phyloP scores from a whole-genome alignment of 2,888 invertebrate species.

The Leptinotarsa juncta region DNA sequence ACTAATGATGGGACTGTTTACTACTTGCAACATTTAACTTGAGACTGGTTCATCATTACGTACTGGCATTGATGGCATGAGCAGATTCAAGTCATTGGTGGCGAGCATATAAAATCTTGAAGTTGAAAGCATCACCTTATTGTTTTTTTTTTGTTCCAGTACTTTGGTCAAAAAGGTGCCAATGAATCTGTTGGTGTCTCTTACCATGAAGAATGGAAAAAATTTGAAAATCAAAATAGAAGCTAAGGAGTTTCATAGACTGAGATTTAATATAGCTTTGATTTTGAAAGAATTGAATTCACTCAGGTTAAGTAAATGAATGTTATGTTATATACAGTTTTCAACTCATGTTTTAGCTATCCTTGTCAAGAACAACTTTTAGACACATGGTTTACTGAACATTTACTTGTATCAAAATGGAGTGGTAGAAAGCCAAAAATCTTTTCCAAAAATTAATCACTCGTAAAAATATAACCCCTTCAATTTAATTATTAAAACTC shows the following conservation, averaged over 20 bases:
- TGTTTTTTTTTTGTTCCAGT: slow-evolving; percentile 49
- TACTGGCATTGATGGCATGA: no score
- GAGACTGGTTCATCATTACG: no score
- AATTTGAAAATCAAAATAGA: slow-evolving; percentile 57
- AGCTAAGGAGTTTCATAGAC: slow-evolving; percentile 58
- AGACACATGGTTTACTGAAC: neutral
- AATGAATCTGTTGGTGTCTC: slow-evolving; percentile 55
- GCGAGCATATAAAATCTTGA: no score
- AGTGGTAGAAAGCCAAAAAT: no score
- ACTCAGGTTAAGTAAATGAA: slow-evolving; percentile 39
- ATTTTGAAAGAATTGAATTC: slow-evolving; percentile 57
- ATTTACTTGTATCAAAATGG: no score
- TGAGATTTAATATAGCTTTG: slow-evolving; percentile 59
- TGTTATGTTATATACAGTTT: neutral
- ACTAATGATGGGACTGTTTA: no score
- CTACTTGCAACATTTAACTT: no score
- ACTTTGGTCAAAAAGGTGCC: slow-evolving; percentile 54
- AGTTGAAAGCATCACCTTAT: neutral
- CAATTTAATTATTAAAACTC: no score
- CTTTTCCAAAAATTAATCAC: no score
- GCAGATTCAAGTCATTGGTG: no score
- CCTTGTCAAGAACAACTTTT: neutral
- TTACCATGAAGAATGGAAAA: slow-evolving; percentile 54
- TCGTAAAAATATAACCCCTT: no score
- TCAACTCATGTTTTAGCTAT: neutral